phyloP scores from a whole-genome alignment of 2,797 vertebrate genomes.

The Xiphophorus birchmanni region DNA sequence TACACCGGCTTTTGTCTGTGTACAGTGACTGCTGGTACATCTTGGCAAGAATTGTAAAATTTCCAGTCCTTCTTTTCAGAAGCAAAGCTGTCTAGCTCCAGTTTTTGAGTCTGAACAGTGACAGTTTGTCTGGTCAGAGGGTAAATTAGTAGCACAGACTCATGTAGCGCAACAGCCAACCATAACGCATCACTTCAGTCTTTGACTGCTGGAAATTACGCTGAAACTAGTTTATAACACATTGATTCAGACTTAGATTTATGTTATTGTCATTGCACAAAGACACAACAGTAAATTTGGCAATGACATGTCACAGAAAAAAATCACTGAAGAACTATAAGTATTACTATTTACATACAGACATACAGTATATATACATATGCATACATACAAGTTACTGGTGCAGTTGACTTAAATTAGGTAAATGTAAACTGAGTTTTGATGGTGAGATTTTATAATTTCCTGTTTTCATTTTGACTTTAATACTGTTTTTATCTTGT shows the following conservation, averaged over 20 bases:
- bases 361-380: no score
- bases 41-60: not conserved
- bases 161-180: not conserved
- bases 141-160: not conserved
- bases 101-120: not conserved
- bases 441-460: not conserved
- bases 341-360: no score
- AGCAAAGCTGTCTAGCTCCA: not conserved
- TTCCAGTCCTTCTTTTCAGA: not conserved
- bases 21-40: not conserved
- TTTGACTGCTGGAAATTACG: not conserved
- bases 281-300: no score
- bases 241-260: not conserved
- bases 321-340: no score
- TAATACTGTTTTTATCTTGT: not conserved
- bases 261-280: no score
- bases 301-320: no score
- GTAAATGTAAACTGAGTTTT: not conserved
- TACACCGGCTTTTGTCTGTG: not conserved
- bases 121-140: not conserved
- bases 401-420: no score
- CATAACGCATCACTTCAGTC: not conserved
- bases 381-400: no score
- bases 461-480: not conserved
- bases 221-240: not conserved